Conservation (phyloP, 2,113 vertebrate genomes). For the Lanius ludovicianus region DNA sequence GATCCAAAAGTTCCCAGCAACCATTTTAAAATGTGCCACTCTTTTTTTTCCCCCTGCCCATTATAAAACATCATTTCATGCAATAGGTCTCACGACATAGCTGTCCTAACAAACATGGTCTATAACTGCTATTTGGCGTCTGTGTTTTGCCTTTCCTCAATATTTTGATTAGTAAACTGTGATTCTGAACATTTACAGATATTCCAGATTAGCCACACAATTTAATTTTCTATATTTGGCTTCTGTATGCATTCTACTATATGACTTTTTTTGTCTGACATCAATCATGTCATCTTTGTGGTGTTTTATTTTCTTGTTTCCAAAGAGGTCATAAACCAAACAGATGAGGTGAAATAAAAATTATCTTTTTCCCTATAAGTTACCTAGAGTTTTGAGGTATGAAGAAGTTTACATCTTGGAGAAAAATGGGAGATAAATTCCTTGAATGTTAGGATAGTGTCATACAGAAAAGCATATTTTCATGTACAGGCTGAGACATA, state of each 20-base stretch:
- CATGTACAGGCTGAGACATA: not conserved
- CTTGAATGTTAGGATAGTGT: not conserved
- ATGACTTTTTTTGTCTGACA: not conserved
- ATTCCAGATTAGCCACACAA: not conserved
- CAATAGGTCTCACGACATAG: not conserved
- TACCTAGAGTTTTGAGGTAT: not conserved
- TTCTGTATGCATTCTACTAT: not conserved
- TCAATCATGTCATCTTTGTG: not conserved
- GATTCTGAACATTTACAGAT: not conserved
- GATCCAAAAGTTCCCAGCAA: fast-evolving
- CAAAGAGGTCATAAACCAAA: not conserved
- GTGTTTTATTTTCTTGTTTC: not conserved
- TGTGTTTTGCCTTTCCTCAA: not conserved
- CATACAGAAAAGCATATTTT: not conserved
- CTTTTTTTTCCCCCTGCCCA: fast-evolving
- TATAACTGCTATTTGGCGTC: not conserved
- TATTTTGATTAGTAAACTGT: not conserved
- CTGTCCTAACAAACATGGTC: not conserved
- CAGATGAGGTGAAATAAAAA: not conserved
- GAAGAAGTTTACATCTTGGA: not conserved
- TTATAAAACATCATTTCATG: not conserved
- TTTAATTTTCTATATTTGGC: not conserved
- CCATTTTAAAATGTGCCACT: not conserved
- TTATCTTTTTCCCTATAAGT: not conserved
- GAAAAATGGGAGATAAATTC: not conserved